These are phyloP conservation scores for Mus musculus DNA, from an alignment of 2,113 vertebrate species.

Conservation along the genomic window DNA sequence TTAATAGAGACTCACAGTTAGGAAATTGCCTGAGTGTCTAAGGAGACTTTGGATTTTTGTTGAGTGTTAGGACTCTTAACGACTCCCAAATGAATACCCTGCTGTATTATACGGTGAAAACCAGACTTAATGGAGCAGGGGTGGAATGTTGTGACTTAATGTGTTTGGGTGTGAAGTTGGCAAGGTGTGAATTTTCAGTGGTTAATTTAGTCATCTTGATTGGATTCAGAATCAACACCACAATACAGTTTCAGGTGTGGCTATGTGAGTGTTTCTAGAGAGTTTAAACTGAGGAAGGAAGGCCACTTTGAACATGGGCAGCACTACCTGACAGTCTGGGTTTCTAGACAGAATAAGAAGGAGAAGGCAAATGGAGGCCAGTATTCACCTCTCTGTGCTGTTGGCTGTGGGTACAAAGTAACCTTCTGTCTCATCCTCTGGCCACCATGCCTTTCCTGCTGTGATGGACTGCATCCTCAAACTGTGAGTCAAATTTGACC, in stretches of 20 bases:
- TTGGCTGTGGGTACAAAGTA: not conserved
- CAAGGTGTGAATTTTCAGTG: not conserved
- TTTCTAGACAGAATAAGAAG: too few relatives aligned
- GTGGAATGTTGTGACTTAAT: not conserved
- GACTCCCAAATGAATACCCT: rapidly evolving
- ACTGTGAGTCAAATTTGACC: not conserved
- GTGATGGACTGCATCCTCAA: not conserved
- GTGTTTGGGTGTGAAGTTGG: not conserved
- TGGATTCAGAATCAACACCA: not conserved
- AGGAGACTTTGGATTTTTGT: not conserved
- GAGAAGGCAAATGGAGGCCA: not conserved
- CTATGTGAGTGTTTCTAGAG: too few relatives aligned
- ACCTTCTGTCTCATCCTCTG: not conserved
- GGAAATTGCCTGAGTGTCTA: not conserved
- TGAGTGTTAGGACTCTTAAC: not conserved
- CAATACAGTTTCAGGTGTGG: not conserved
- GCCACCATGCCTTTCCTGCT: too few relatives aligned
- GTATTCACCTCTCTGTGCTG: not conserved
- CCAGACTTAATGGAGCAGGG: not conserved
- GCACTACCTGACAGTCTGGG: not conserved
- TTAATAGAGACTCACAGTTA: not conserved
- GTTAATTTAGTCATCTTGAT: not conserved
- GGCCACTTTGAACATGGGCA: not conserved
- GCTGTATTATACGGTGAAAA: not conserved
- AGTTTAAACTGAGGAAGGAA: not conserved